These are phyloP conservation scores for Drosophila littoralis DNA, from an alignment of 1,140 invertebrate genomes.

Conservation along the genomic window DNA sequence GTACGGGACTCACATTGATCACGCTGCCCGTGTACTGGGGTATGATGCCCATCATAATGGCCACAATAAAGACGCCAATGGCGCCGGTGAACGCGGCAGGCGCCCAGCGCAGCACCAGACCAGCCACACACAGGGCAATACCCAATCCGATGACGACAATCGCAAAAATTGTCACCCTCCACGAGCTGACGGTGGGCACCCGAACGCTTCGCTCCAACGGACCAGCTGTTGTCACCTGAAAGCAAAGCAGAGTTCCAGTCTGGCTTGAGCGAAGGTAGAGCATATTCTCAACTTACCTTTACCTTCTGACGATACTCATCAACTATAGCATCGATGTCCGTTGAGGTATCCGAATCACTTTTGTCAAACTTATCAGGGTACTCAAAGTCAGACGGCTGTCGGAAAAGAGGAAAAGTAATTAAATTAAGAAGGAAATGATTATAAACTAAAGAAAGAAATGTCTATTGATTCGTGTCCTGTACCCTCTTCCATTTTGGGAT, in stretches of 20 bases:
- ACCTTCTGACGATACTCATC: constrained; percentile 84
- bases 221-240: constrained; percentile 78
- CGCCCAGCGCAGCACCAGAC: constrained; percentile 65
- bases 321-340: constrained; percentile 83
- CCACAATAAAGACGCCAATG: constrained; percentile 67
- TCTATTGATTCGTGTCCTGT: too few relatives aligned
- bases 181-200: constrained; percentile 73
- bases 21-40: constrained; percentile 74
- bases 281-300: constrained; percentile 46
- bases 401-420: neutral
- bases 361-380: constrained; percentile 80
- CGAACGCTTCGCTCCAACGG: constrained; percentile 76
- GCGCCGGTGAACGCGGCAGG: constrained; percentile 70
- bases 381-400: constrained; percentile 79
- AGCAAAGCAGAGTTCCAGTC: neutral
- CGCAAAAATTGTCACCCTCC: constrained; percentile 76
- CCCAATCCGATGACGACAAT: constrained; percentile 71
- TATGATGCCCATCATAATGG: constrained; percentile 79
- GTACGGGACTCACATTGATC: constrained; percentile 72
- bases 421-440: too few relatives aligned
- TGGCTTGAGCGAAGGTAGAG: neutral
- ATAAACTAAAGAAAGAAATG: too few relatives aligned
- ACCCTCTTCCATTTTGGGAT: too few relatives aligned
- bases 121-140: constrained; percentile 63
- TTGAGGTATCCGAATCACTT: constrained; percentile 82